Evolutionary conservation across 2,888 invertebrate genomes (phyloP).

Genomic region (Gymnocheta viridis): DNA sequence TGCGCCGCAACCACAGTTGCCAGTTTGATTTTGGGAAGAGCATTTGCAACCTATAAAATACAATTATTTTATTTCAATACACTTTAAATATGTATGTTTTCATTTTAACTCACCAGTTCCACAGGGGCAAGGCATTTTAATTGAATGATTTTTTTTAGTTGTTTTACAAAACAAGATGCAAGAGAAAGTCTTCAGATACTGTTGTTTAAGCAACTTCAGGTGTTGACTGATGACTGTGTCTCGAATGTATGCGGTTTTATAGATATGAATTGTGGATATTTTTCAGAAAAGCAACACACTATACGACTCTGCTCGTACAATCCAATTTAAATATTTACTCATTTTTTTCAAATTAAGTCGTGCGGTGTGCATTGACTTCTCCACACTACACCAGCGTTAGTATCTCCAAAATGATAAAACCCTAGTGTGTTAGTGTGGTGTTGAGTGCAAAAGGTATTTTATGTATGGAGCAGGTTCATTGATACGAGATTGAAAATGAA

Average conservation of each 20-base stretch:
- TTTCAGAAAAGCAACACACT: background rate
- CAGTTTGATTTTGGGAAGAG: conserved; percentile 75
- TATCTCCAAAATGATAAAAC: background rate
- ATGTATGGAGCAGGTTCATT: background rate
- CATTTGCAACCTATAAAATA: conserved; percentile 76
- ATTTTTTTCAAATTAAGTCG: conserved; percentile 30
- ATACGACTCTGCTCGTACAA: background rate
- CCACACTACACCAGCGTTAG: background rate
- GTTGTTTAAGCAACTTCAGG: conserved; percentile 58
- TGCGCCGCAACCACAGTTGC: conserved; percentile 75
- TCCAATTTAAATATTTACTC: background rate
- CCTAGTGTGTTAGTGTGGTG: conserved; percentile 23
- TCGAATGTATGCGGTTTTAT: conserved; percentile 60
- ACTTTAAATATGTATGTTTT: background rate
- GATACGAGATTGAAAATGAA: background rate
- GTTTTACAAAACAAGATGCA: background rate
- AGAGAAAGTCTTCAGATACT: conserved; percentile 34
- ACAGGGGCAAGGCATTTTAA: conserved; percentile 79
- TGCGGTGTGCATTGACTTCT: conserved; percentile 28
- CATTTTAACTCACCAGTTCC: conserved; percentile 76
- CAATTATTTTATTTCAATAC: conserved; percentile 15
- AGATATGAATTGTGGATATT: conserved; percentile 32
- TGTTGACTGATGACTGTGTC: conserved; percentile 41
- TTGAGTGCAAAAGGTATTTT: conserved; percentile 27
- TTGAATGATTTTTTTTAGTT: conserved; percentile 39